Base-by-base conservation (phyloP, 2,113 vertebrate species). In the Phalacrocorax pelagicus region DNA sequence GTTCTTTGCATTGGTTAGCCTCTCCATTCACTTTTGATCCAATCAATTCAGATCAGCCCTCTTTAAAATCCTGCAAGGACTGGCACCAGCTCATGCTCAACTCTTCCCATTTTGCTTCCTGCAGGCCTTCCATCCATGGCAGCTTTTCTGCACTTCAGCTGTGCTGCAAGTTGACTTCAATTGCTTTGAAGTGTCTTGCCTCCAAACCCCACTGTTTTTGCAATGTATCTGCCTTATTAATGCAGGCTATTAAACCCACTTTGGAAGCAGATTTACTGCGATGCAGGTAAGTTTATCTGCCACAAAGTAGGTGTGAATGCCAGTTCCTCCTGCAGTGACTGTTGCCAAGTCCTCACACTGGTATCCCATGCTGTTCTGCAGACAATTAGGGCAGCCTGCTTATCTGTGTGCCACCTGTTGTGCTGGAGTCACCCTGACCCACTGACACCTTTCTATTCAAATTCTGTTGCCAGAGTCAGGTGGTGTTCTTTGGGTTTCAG, bases 371-470 rank as follows among this genome's bases (percentile, higher is more conserved):
- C 66, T 89, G 36, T 65, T 92, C 6, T 79, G 23, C 0, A 1
- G 90, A 93, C 94, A 92, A 51, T 14, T 46, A 58, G 90, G 82
- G 71, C 63, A 90, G 71, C 10, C 71, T 77, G 70, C 66, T 96
- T 96, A 82, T 82, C 92, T 86, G 40, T n/a, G 55, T 93, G 82
- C 87, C 90, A 95, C 93, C 96, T 95, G 85, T 82, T 94, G 93
- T 58, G 91, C 81, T 29, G 61, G 92, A 93, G 93, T 92, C 93
- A 90, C 90, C 79, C 58, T 86, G 92, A 95, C 87, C 92, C 78
- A 90, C 36, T 95, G 92, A 46, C 93, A 91, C 71, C 90, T 95
- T 95, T 83, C 90, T 83, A 49, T 70, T 94, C 74, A 92, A 90
- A 94, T 42, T 81, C 81, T 46, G 20, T 16, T 72, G 52, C 57